phyloP scores from a whole-genome alignment of 2,113 vertebrate species.

The Herpailurus yagouaroundi region DNA sequence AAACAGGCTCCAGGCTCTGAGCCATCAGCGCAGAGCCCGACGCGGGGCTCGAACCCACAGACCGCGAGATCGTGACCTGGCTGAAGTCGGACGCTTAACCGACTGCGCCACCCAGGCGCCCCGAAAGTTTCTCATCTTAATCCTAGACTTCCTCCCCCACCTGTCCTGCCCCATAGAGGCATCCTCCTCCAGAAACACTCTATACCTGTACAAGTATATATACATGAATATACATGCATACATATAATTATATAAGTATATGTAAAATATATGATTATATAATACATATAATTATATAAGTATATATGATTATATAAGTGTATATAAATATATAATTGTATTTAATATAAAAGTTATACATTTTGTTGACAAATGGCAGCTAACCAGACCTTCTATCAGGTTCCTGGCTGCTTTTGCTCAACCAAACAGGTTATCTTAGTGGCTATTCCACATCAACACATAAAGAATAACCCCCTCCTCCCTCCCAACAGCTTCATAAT shows the following conservation, averaged over 20 bases:
- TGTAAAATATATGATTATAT: not conserved
- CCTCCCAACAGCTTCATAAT: not conserved
- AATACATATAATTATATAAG: not conserved
- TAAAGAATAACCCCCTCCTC: not conserved
- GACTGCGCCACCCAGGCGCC: too few species aligned
- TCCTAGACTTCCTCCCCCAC: not conserved
- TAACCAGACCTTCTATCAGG: not conserved
- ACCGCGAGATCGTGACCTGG: too few species aligned
- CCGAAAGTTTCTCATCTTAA: not conserved
- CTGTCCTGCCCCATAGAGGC: not conserved
- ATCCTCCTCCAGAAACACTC: not conserved
- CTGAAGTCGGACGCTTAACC: too few species aligned
- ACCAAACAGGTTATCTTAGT: not conserved
- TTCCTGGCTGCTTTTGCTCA: not conserved
- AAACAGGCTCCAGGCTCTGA: too few species aligned
- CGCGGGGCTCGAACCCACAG: fast-evolving
- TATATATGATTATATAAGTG: not conserved
- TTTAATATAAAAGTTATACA: not conserved
- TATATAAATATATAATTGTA: not conserved
- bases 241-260: not conserved
- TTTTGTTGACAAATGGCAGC: not conserved
- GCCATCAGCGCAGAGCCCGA: too few species aligned
- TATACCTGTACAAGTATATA: not conserved
- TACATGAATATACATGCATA: fast-evolving
- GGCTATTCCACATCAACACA: not conserved